phyloP scores from a whole-genome alignment of 2,888 invertebrate species.

The Ryuthela nishihirai region DNA sequence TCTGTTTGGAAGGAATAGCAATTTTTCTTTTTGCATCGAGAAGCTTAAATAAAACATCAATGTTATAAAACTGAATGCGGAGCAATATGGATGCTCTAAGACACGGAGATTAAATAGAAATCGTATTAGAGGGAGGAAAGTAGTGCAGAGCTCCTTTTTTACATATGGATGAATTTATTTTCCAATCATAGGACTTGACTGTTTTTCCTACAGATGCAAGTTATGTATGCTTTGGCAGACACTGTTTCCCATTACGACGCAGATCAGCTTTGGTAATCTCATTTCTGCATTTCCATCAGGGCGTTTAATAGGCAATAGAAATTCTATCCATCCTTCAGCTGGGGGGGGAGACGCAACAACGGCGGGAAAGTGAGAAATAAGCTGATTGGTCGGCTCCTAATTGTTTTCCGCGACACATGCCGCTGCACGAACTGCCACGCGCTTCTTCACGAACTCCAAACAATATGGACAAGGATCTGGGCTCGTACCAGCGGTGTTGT shows the following conservation, averaged over 20 bases:
- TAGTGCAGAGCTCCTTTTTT: slow-evolving; percentile 35
- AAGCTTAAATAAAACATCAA: slow-evolving; percentile 38
- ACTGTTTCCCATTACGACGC: slow-evolving; percentile 37
- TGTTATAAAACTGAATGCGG: slow-evolving; percentile 36
- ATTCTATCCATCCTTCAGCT: slow-evolving; percentile 24
- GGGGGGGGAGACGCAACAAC: no score
- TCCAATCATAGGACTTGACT: slow-evolving; percentile 35
- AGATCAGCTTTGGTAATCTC: slow-evolving; percentile 32
- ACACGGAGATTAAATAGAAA: slow-evolving; percentile 39
- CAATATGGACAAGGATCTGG: no score
- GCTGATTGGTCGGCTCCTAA: slow-evolving; percentile 32
- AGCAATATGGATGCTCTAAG: no score
- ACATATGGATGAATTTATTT: slow-evolving; percentile 40
- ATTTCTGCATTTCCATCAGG: slow-evolving; percentile 36
- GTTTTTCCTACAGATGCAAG: slow-evolving; percentile 21
- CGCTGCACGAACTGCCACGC: not conserved
- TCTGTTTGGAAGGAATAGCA: not conserved
- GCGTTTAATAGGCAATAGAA: slow-evolving; percentile 38
- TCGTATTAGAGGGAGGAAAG: slow-evolving; percentile 39
- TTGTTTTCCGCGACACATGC: slow-evolving; percentile 22
- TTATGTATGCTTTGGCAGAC: slow-evolving; percentile 34
- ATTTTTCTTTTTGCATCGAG: slow-evolving; percentile 17
- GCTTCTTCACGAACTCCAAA: no score
- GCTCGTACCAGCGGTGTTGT: slow-evolving; percentile 6
- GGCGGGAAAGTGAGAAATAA: no score